Evolutionary conservation across 2,113 vertebrate species (phyloP).

Genomic region (Cyprinodon tularosa): DNA sequence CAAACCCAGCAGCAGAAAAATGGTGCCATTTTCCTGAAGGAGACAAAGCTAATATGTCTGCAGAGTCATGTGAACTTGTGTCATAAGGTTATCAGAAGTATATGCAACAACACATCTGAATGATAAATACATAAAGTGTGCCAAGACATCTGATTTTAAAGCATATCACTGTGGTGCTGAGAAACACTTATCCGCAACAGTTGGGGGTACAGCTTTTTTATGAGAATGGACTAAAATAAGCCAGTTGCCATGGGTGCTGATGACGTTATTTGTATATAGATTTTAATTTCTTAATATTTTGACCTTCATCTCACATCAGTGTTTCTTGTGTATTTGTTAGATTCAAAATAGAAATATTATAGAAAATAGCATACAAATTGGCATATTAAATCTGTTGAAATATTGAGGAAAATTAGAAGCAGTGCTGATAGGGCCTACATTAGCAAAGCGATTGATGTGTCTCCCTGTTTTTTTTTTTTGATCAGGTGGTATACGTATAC

Average conservation of each 20-base stretch:
- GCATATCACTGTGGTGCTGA: neutral
- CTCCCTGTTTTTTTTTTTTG: neutral
- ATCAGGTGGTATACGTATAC: conserved; percentile 10
- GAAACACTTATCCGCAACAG: conserved; percentile 6
- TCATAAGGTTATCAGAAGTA: conserved; percentile 5
- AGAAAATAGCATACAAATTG: neutral
- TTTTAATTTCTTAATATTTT: conserved; percentile 7
- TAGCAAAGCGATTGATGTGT: conserved; percentile 3
- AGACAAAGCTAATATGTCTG: neutral
- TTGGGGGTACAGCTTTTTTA: conserved; percentile 37
- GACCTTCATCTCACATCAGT: conserved; percentile 2
- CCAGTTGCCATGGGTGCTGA: conserved; percentile 56
- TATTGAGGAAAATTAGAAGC: neutral
- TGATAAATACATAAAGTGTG: conserved; percentile 3
- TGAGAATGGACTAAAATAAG: conserved; percentile 29
- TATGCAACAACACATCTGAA: neutral
- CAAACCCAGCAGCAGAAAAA: conserved; percentile 40
- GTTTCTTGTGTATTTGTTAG: neutral
- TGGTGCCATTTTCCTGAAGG: conserved; percentile 24
- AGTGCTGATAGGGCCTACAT: neutral
- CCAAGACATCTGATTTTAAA: conserved; percentile 1
- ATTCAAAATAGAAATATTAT: neutral
- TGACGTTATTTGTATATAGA: conserved; percentile 22
- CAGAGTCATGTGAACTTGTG: neutral
- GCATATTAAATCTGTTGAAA: neutral